Percentiles rank a stretch among this genome's conserved stretches.
phyloP scores from a whole-genome alignment of 2,113 vertebrate species.

The Ciconia maguari region DNA sequence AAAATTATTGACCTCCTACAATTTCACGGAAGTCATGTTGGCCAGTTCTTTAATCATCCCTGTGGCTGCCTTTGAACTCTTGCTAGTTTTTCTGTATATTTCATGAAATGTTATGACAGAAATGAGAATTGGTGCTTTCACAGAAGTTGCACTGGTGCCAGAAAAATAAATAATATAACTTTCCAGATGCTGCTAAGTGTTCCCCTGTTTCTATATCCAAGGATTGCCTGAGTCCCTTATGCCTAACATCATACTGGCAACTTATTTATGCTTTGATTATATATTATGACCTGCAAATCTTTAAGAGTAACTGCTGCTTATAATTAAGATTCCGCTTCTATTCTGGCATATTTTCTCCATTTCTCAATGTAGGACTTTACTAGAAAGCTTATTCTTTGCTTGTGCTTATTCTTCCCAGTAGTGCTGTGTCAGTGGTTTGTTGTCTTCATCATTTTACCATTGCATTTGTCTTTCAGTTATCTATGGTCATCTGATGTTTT shows the following conservation, averaged over 20 bases:
- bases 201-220: background rate
- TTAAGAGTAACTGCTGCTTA: background rate
- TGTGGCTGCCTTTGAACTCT: background rate
- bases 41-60: background rate
- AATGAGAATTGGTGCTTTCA: slow-evolving; percentile 10
- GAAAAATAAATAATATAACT: background rate
- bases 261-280: background rate
- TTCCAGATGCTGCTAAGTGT: background rate
- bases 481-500: background rate
- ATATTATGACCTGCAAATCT: background rate
- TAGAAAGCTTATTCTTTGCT: background rate
- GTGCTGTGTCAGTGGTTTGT: background rate
- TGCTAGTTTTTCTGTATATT: background rate
- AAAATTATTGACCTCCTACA: background rate
- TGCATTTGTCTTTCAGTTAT: background rate
- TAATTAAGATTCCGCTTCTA: background rate
- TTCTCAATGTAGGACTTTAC: background rate
- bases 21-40: background rate
- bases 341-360: background rate
- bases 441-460: background rate
- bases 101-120: background rate
- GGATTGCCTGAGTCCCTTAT: background rate
- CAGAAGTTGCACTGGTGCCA: background rate
- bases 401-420: background rate
- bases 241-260: background rate